phyloP scores from a whole-genome alignment of 2,888 invertebrate genomes.

The Hypselothyrea guttata region DNA sequence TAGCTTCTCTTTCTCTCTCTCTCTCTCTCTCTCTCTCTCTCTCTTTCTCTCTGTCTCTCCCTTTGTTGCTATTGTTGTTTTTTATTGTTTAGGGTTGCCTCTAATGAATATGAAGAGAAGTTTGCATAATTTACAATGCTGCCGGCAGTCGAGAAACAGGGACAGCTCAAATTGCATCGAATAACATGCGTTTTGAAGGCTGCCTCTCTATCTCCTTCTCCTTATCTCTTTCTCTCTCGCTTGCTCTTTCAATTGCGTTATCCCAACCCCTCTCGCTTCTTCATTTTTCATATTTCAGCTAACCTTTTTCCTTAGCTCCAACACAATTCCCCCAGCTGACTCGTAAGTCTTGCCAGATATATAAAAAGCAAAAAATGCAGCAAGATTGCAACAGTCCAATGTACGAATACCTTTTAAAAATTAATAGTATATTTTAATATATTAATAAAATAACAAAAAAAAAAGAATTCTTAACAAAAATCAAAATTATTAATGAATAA shows the following conservation, averaged over 20 bases:
- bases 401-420: neutral
- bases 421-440: too few species aligned
- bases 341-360: neutral
- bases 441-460: too few species aligned
- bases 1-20: neutral
- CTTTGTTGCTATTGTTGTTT: slow-evolving; percentile 17
- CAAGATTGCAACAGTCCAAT: too few species aligned
- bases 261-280: neutral
- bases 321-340: neutral
- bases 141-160: slow-evolving; percentile 17
- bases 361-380: too few species aligned
- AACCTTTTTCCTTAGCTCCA: too few species aligned
- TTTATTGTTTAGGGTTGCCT: slow-evolving; percentile 16
- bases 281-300: neutral
- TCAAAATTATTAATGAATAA: too few species aligned
- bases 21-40: neutral
- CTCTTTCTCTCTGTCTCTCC: neutral
- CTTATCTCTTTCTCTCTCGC: neutral
- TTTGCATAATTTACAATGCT: slow-evolving; percentile 64
- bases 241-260: neutral
- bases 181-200: slow-evolving; percentile 66
- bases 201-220: slow-evolving; percentile 1
- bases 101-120: slow-evolving; percentile 73
- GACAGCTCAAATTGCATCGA: slow-evolving; percentile 59
- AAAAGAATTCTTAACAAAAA: too few species aligned